Base-by-base conservation (phyloP, 2,797 vertebrate species). In the Novumbra hubbsi region DNA sequence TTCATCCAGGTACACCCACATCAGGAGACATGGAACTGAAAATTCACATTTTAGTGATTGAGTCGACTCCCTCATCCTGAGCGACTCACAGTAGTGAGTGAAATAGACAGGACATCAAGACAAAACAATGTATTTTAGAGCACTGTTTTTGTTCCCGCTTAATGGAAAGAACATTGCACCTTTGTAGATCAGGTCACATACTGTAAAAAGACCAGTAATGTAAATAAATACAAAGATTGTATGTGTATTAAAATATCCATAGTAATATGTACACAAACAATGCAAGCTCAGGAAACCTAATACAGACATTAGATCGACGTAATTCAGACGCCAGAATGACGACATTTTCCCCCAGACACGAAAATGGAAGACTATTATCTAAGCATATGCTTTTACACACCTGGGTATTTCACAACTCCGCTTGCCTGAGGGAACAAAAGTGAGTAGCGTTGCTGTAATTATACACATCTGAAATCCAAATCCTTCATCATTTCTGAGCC, bases 401-500 rank as follows among this genome's bases (percentile, higher is more conserved):
- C 3, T 30, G 55, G 55, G 3, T 60, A 4, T 60, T 60, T 19
- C 30, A 64, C 62, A 19, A 28, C 62, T 16, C 28, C 7, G 28
- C 62, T 64, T 64, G 62, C 62, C 62, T 64, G 28, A 65, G 63
- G 30, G 63, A 32, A 16, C 28, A 34, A 30, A 30, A 17, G 63
- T 65, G 21, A 68, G 48, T 45, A 41, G 66, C 38, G 24, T 68
- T 24, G 66, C 45, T 41, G 34, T 48, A 68, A 68, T 68, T 45
- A 68, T 41, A 21, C 66, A 17, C 6, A 34, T 65, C 63, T 65
- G 63, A 65, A 32, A 65, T 65, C 16, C 30, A 65, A 34, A 68
- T 68, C 66, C 41, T 45, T 38, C 38, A 68, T 45, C 3, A 45
- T 68, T 41, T 45, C 63, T 32, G 28, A 30, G 27, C 27, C 16